Evolutionary conservation across 2,797 vertebrate species (phyloP), one percentile per base, ranked within the genome.

Genomic region (Coluber constrictor): DNA sequence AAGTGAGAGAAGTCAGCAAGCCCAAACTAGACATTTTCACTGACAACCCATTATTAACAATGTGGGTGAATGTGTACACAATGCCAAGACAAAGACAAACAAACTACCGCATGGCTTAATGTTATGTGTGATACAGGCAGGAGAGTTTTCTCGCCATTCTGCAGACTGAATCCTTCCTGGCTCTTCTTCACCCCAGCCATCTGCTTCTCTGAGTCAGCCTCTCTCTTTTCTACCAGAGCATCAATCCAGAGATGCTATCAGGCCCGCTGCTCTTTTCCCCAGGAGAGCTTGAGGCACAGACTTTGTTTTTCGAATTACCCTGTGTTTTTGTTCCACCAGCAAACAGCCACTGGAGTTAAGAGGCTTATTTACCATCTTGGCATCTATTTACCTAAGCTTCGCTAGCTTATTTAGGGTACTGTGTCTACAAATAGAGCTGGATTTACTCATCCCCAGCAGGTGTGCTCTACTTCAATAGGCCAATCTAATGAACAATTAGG

Each of bases 401-500:
- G 43, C 79, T 86, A 59, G 59, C 74, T 89, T 89, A 92, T 95
- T 93, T 88, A 92, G 91, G 86, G 60, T 86, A 70, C 37, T 43
- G 25, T 74, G 47, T 94, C 96, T 95, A 95, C 96, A 96, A 94
- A 83, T 57, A 91, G 94, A 96, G 94, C 94, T 95, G 57, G 88
- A 83, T 93, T 91, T 92, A 59, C 90, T 94, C 56, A 20, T 47
- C 60, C 92, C 61, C 79, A 60, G 91, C 79, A 74, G 91, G 94
- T 94, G 95, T 96, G 94, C 96, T 92, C 93, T 55, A 54, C 25
- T 87, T 87, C 55, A 91, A 61, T 93, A 94, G 90, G 63, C 55
- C 88, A 66, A 54, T 93, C 96, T 91, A 93, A 92, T 93, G 94
- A 96, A 96, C 96, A 97, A 95, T 98, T 96, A 96, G 93, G 79